Base-by-base conservation (phyloP, 2,113 vertebrate genomes). In the Copsychus sechellarum region DNA sequence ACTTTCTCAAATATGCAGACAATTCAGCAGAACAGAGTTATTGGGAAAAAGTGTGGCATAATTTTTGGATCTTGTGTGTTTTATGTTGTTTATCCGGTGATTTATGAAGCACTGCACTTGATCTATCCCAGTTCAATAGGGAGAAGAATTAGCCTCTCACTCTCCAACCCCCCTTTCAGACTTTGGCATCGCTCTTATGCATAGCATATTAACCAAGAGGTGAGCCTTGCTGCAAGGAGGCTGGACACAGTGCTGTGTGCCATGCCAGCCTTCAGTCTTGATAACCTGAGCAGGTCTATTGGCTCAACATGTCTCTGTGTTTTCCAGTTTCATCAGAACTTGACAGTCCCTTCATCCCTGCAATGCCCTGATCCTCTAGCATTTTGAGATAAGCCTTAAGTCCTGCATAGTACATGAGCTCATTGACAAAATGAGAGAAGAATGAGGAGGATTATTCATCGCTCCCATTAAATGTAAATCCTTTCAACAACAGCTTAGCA, bases 371-470 rank as follows among this genome's bases (percentile, higher is more conserved):
- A 90, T 86, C 58, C 86, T 86, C 36, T 51, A 86, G 74, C 10
- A 74, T 61, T 90, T 88, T 90, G 34, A 40, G 83, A 84, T 91
- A 90, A 92, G 51, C 56, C 17, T 54, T 56, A 80, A 86, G 31
- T 88, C 69, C 61, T 88, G 65, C 88, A 80, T 50, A 92, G 91
- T 84, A 66, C 56, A 74, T 73, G 47, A 86, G 56, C 77, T 93
- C 67, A 50, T 54, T 90, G 82, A 90, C 60, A 93, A 64, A 69
- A 86, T 86, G 65, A 74, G 47, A 84, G 88, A 95, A 81, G 90
- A 92, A 88, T 0, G 0, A 81, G 62, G 29, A 82, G 43, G 64
- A 93, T 90, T 94, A 92, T 88, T 74, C 67, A 64, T 93, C 86
- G 43, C 83, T 94, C 38, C 67, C 1, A 1, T 85, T 89, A 73